Evolutionary conservation across 1,140 invertebrate species (phyloP), one percentile per base, ranked within the genome.

Genomic region (Dolichoris vasculosae): DNA sequence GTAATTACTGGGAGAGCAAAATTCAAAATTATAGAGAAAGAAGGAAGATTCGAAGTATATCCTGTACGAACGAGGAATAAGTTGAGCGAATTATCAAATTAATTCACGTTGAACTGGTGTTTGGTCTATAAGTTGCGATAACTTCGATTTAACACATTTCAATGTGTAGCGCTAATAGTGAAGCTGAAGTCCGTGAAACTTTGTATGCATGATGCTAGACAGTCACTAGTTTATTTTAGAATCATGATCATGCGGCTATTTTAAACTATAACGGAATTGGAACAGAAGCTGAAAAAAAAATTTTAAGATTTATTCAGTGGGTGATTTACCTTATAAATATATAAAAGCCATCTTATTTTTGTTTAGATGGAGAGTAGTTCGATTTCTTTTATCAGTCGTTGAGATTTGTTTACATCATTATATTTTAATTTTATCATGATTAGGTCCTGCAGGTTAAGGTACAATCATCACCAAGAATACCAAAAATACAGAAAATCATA

Each of bases 341-440:
- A 82, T 46, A 82, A 73, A 73, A 71, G 26, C n/a, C 30, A 32
- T 35, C 46, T 73, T n/a, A 46, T 0, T 73, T 82, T 82, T 82
- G n/a, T 81, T 69, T 4, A 38, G 26, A 7, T 7, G 73, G 26
- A 63, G 15, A 20, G 30, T 59, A 9, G 13, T n/a, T 55, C 23
- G 59, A 32, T 40, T 83, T 51, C 55, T 77, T 67, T 83, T 83
- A 83, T 83, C 55, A 71, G 81, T 32, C 15, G n/a, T n/a, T 17
- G 15, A 17, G 15, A 17, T 15, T 51, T 51, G 48, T 51, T 17
- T 7, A 51, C 48, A 51, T 73, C 67, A 30, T 26, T 76, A 76
- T 83, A 83, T 83, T 76, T 71, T 83, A 71, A 83, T 83, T 83
- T 83, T 76, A 83, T 83, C 82, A 46, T 32, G 26, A 69, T 40